Conservation (phyloP, 2,113 vertebrate species). For the Hyperopisus bebe region DNA sequence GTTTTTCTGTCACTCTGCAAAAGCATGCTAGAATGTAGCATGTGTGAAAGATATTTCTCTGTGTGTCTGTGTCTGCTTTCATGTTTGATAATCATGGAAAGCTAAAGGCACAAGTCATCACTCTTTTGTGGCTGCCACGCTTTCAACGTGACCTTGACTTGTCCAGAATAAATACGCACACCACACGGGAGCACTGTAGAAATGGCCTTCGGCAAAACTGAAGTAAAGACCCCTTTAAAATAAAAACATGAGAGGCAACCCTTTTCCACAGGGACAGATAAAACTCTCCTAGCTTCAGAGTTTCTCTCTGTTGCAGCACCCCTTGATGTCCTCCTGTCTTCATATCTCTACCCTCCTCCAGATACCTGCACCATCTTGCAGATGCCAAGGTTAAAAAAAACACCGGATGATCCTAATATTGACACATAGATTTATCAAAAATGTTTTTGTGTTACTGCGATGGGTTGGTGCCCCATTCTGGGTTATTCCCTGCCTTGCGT, state of each 20-base stretch:
- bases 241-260: not conserved
- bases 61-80: not conserved
- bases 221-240: slow-evolving; percentile 5
- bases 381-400: slow-evolving; percentile 2
- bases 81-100: not conserved
- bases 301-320: not conserved
- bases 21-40: not conserved
- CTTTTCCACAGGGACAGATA: not conserved
- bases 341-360: not conserved
- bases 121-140: not conserved
- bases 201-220: slow-evolving; percentile 6
- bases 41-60: not conserved
- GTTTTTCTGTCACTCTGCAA: not conserved
- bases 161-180: not conserved
- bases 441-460: not conserved
- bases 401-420: not conserved
- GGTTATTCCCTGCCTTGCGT: not conserved
- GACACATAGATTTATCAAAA: not conserved
- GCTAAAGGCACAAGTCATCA: not conserved
- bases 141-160: slow-evolving; percentile 11
- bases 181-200: not conserved
- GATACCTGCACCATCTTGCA: not conserved
- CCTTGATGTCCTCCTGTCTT: not conserved
- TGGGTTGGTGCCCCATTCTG: not conserved
- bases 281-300: not conserved